Percentiles rank a stretch among this genome's conserved stretches.
phyloP scores from a whole-genome alignment of 64 coral and sea anemone species.

The Montipora sp. region DNA sequence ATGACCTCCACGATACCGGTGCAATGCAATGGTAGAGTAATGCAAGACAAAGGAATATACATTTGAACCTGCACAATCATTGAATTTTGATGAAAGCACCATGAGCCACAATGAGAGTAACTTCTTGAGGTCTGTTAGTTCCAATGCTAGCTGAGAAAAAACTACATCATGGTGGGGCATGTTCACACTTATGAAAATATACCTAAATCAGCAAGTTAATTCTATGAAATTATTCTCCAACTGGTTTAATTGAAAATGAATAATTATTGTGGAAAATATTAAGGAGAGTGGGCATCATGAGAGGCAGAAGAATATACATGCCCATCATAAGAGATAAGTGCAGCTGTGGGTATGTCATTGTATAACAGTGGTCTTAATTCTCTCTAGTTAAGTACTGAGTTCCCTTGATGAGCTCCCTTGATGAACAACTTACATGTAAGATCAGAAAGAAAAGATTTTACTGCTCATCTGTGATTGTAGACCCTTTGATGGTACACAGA shows the following conservation, averaged over 20 bases:
- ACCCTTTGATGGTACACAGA: constrained; percentile 13
- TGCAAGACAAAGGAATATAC: neutral
- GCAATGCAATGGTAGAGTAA: neutral
- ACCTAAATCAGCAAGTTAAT: neutral
- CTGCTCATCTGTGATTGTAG: constrained; percentile 59
- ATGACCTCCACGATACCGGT: too few species aligned
- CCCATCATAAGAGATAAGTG: neutral
- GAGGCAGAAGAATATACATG: neutral
- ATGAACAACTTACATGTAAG: constrained; percentile 25
- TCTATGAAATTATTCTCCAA: neutral
- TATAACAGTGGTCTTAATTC: neutral
- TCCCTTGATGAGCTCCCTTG: constrained; percentile 29
- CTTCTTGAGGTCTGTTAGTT: constrained; percentile 43
- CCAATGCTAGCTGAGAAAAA: constrained; percentile 76
- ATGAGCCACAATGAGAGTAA: constrained; percentile 73
- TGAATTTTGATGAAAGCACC: constrained; percentile 63
- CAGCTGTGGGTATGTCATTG: constrained; percentile 71
- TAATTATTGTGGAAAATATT: neutral
- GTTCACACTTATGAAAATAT: constrained; percentile 75
- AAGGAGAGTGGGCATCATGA: neutral
- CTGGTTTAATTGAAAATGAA: neutral
- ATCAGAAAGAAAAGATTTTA: constrained; percentile 67
- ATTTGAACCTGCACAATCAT: constrained; percentile 59
- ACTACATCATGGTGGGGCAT: constrained; percentile 94
- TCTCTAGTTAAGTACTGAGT: neutral